Base-by-base conservation (phyloP, 1,140 invertebrate species). In the Nasonia giraulti region DNA sequence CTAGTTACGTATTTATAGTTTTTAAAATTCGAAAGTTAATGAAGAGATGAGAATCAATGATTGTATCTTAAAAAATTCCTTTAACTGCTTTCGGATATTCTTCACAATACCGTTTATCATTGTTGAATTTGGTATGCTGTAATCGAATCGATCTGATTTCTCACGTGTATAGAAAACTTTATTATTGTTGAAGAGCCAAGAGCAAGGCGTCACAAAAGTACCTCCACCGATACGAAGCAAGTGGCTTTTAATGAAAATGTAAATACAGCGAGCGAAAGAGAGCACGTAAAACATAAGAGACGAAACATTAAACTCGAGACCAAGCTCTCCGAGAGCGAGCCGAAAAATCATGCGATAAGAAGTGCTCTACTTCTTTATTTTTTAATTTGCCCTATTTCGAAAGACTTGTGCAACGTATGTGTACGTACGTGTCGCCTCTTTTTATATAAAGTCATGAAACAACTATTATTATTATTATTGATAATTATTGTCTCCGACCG, bases 391-490 rank as follows among this genome's bases (percentile, higher is more conserved):
- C 33, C 78, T 69, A 66, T 23, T 73, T 80, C 44, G 71, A 86
- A 71, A 83, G 84, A 85, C 78, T 87, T 88, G 85, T 62, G 7
- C n/a, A 62, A 62, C 55, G 55, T 62, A 62, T 62, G 17, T 62
- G 5, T 75, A 75, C 69, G 47, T 75, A 68, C 68, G 62, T 37
- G 50, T 83, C 55, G 23, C 68, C 68, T 79, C 76, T 84, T 84
- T 78, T 83, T 83, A 50, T 83, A 66, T 55, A 62, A 31, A 71
- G 40, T 75, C 33, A 50, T 37, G 68, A 71, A 31, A 71, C 23
- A 71, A 71, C 76, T 85, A 86, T 89, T 90, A 91, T 89, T 90
- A 91, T 88, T 91, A 90, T 92, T 91, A 88, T 89, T 89, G 88
- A 88, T 90, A 91, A 71, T 88, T 89, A 89, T 83, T 86, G 85